Evolutionary conservation across 2,113 vertebrate species (phyloP).

Genomic region (Zosterops hypoxanthus): DNA sequence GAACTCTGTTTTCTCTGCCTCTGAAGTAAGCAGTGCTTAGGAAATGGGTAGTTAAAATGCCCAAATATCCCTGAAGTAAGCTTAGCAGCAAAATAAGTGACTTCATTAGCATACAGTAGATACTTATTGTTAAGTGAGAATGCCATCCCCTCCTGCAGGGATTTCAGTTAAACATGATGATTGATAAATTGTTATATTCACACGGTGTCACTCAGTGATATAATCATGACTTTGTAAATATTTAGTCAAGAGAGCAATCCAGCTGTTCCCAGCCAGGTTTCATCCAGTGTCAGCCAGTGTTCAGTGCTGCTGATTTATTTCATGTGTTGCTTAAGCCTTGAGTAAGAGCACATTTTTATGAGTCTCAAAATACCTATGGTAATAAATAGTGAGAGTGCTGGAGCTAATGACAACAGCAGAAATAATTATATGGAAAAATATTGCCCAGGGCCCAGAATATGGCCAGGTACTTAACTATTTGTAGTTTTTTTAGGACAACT

Average conservation of each 20-base stretch:
- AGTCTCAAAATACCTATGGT: constrained; percentile 79
- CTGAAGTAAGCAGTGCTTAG: neutral
- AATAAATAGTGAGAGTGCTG: constrained; percentile 74
- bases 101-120: constrained; percentile 76
- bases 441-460: constrained; percentile 57
- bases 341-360: constrained; percentile 79
- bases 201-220: constrained; percentile 78
- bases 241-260: constrained; percentile 84
- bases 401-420: constrained; percentile 70
- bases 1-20: neutral
- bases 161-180: constrained; percentile 77
- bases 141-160: constrained; percentile 72
- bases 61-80: constrained; percentile 57
- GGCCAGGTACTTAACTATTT: constrained; percentile 18
- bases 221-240: constrained; percentile 84
- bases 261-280: constrained; percentile 83
- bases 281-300: constrained; percentile 73
- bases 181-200: constrained; percentile 84
- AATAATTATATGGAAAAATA: constrained; percentile 73
- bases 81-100: constrained; percentile 67
- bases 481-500: constrained; percentile 17
- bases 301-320: constrained; percentile 79
- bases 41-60: constrained; percentile 45
- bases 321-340: constrained; percentile 69
- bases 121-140: constrained; percentile 76